Percentiles rank a stretch among this genome's conserved stretches.
Evolutionary conservation across 2,113 vertebrate genomes (phyloP).

Genomic region (Rhea americana): DNA sequence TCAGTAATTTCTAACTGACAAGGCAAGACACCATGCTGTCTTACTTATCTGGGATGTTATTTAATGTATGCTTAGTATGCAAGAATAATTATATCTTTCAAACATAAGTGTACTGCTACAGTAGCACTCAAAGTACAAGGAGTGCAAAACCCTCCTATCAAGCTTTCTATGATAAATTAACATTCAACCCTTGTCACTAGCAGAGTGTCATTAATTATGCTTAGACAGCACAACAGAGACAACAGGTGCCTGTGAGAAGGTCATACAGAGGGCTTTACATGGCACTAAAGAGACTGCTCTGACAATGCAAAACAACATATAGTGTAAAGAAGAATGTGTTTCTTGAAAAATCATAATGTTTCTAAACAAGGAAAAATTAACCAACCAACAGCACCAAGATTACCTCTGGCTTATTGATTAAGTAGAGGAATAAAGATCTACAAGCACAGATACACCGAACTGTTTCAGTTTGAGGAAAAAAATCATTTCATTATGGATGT

Average conservation of each 20-base stretch:
- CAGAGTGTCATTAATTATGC: slow-evolving; percentile 70
- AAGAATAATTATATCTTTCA: slow-evolving; percentile 14
- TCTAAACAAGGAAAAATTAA: background rate
- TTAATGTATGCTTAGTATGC: background rate
- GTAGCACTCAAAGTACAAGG: background rate
- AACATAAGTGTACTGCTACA: background rate
- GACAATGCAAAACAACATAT: background rate
- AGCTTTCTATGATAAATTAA: slow-evolving; percentile 65
- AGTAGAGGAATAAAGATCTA: background rate
- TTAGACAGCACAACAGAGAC: slow-evolving; percentile 61
- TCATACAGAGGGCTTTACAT: slow-evolving; percentile 15
- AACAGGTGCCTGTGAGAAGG: slow-evolving; percentile 63
- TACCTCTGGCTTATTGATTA: background rate
- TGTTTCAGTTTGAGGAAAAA: background rate
- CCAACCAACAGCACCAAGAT: background rate
- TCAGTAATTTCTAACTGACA: background rate
- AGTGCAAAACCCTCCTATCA: slow-evolving; percentile 10
- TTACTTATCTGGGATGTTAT: background rate
- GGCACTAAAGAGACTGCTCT: background rate
- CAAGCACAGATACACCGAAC: background rate
- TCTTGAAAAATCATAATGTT: background rate
- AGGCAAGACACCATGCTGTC: background rate
- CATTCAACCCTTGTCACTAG: slow-evolving; percentile 63
- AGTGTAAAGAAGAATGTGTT: background rate
- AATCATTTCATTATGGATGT: background rate